Evolutionary conservation across 2,113 vertebrate genomes (phyloP).

Genomic region (Microcebus jonahi): DNA sequence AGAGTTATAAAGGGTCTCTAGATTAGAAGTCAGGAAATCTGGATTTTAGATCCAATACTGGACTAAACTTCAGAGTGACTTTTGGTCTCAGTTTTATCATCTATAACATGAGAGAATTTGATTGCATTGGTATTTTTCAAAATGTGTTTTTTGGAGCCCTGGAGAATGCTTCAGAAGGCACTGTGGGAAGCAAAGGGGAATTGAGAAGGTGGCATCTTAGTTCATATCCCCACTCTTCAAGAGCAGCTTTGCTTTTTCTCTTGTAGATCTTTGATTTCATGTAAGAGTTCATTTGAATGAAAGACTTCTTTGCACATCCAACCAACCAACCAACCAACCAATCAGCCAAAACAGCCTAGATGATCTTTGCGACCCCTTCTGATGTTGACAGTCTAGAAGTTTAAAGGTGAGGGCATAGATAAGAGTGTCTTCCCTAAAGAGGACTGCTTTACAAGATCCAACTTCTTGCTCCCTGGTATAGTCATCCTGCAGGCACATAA

Average conservation of each 20-base stretch:
- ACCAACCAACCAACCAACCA: background rate
- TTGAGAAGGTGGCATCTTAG: background rate
- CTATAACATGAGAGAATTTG: background rate
- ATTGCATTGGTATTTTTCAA: background rate
- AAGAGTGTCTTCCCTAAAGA: background rate
- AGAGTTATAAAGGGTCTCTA: background rate
- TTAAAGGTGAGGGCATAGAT: background rate
- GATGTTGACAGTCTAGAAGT: background rate
- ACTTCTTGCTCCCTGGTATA: background rate
- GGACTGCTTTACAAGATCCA: background rate
- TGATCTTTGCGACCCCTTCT: background rate
- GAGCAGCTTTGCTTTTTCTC: background rate
- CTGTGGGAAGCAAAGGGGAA: background rate
- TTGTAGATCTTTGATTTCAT: background rate
- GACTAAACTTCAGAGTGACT: background rate
- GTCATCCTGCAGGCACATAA: background rate
- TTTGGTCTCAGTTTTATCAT: background rate
- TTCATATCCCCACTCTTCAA: background rate
- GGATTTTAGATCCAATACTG: background rate
- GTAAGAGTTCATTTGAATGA: background rate
- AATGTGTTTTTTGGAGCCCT: background rate
- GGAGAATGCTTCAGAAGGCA: background rate
- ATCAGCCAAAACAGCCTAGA: background rate
- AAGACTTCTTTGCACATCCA: background rate
- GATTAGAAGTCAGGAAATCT: background rate